phyloP scores from a whole-genome alignment of 1,140 invertebrate genomes.

The Plutomurus gul region DNA sequence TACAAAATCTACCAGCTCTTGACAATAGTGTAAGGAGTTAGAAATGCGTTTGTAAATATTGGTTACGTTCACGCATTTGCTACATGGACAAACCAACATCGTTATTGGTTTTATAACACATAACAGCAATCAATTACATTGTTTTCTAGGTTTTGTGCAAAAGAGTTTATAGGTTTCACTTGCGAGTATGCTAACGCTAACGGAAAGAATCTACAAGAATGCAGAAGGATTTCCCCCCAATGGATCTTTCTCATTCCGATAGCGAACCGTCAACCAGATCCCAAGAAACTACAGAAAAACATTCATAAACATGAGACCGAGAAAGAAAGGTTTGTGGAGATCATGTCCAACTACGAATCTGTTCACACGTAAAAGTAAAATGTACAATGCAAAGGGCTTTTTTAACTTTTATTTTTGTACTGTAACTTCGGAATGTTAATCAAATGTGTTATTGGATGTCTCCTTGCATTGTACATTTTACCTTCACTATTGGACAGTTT shows the following conservation, averaged over 20 bases:
- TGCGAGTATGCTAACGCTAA: not conserved
- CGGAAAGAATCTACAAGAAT: conserved; percentile 75
- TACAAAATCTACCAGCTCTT: too few species aligned
- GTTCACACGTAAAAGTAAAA: not conserved
- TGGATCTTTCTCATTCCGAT: conserved; percentile 96
- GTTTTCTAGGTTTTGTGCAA: not conserved
- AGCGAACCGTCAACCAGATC: conserved; percentile 94
- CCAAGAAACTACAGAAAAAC: conserved; percentile 85
- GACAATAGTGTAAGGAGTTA: not conserved
- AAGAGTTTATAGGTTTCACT: not conserved
- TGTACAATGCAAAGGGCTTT: too few species aligned
- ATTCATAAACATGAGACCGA: conserved; percentile 41
- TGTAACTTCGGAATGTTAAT: too few species aligned
- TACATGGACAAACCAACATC: not conserved
- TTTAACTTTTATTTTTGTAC: not conserved
- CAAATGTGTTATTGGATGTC: too few species aligned
- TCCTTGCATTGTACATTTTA: too few species aligned
- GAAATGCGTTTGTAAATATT: not conserved
- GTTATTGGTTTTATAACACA: too few species aligned
- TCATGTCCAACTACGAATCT: not conserved
- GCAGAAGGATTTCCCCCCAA: conserved; percentile 87
- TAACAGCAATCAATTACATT: not conserved
- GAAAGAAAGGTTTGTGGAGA: not conserved
- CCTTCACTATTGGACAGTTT: too few species aligned
- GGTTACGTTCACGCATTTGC: not conserved